phyloP scores from a whole-genome alignment of 2,888 invertebrate species.

The Parapristionchus giblindavisi region DNA sequence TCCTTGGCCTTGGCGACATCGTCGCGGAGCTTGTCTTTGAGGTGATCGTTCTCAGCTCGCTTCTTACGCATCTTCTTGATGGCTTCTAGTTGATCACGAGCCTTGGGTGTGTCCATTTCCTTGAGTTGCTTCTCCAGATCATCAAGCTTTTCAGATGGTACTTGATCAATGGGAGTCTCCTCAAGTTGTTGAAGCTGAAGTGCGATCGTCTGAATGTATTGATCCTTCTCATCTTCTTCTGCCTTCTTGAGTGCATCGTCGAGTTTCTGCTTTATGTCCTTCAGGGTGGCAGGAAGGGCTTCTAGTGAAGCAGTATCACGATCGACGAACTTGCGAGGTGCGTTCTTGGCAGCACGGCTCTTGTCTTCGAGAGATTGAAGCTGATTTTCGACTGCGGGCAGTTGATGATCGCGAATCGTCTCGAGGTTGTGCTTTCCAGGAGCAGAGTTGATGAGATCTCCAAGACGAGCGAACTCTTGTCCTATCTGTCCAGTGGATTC shows the following conservation, averaged over 20 bases:
- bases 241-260: slow-evolving; percentile 25
- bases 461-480: slow-evolving; percentile 45
- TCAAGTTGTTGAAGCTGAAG: slow-evolving; percentile 28
- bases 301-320: slow-evolving; percentile 13
- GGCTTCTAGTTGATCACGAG: slow-evolving; percentile 37
- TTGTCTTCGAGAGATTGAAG: slow-evolving; percentile 27
- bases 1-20: slow-evolving; percentile 16
- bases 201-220: slow-evolving; percentile 27
- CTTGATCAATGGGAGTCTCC: slow-evolving; percentile 4
- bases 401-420: slow-evolving; percentile 23
- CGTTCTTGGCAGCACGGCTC: slow-evolving; percentile 29
- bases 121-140: slow-evolving; percentile 44
- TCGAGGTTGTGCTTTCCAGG: slow-evolving; percentile 32
- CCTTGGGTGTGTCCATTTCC: slow-evolving; percentile 41
- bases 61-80: slow-evolving; percentile 42
- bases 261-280: slow-evolving; percentile 25
- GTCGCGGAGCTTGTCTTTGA: slow-evolving; percentile 14
- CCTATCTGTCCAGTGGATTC: slow-evolving; percentile 51
- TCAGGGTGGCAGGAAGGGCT: background rate
- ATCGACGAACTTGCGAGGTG: slow-evolving; percentile 29
- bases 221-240: slow-evolving; percentile 33
- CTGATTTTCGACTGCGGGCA: slow-evolving; percentile 23
- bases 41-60: slow-evolving; percentile 28
- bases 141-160: slow-evolving; percentile 32
- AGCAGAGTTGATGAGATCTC: slow-evolving; percentile 28